A percentile compares a stretch with the other conserved stretches of the same genome.
phyloP scores from a whole-genome alignment of 1,140 invertebrate genomes.

The Mizuhopecten yessoensis region DNA sequence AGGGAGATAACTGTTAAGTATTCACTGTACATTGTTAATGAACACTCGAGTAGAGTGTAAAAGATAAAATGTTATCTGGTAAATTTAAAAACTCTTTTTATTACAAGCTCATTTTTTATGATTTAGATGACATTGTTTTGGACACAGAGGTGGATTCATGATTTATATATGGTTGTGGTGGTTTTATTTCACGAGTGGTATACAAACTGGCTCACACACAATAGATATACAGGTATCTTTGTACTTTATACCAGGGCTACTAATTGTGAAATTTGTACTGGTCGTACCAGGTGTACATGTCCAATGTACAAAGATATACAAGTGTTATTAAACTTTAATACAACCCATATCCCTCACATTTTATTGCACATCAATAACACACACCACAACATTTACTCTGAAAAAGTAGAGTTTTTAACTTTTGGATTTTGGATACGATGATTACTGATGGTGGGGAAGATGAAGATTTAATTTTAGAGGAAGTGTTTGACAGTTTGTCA shows the following conservation, averaged over 20 bases:
- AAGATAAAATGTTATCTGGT: neutral
- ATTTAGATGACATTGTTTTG: no score
- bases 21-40: no score
- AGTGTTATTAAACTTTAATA: constrained; percentile 25
- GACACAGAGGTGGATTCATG: no score
- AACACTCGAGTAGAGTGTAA: no score
- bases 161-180: neutral
- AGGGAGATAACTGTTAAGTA: neutral
- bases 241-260: constrained; percentile 24
- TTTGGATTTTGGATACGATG: neutral
- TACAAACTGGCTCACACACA: neutral
- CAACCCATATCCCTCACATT: neutral
- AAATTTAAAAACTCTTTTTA: neutral
- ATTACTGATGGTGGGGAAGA: neutral
- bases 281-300: neutral
- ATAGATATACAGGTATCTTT: constrained; percentile 29
- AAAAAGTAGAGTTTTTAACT: neutral
- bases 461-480: neutral
- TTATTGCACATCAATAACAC: neutral
- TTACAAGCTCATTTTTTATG: no score
- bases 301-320: constrained; percentile 39
- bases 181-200: no score
- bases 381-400: neutral
- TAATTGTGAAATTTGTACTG: constrained; percentile 39
- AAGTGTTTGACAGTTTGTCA: neutral